Base-by-base conservation (phyloP, 1,140 invertebrate species). In the Chironomus tepperi region DNA sequence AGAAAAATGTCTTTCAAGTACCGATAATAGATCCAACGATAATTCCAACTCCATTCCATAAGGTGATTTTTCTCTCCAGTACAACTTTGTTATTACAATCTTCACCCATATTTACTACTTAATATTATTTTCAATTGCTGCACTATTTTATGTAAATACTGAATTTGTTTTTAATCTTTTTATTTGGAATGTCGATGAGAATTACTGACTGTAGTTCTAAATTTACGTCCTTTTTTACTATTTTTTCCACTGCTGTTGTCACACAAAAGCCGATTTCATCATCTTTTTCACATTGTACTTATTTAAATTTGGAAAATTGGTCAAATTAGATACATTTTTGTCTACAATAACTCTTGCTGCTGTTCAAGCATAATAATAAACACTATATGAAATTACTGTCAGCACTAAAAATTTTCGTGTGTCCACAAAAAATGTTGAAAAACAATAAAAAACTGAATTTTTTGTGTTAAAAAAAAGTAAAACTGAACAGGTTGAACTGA, bases 11-110 rank as follows among this genome's bases (percentile, higher is more conserved):
- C 64, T 2, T 12, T 18, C 2, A 67, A 7, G n/a, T 21, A 70
- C 65, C 92, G 75, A 93, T 91, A 78, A 93, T 93, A 19, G 90
- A 91, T 7, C 93, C 92, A 57, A 93, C 89, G 77, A 95, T 93
- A 73, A 94, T 88, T n/a, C 89, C 90, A n/a, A 94, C 90, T 70
- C 93, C 94, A 83, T 94, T 93, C 77, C 91, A 84, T 9, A 96
- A 84, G 6, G 91, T 93, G 76, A 96, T 91, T 84, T 91, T 93
- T 72, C 91, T 85, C 84, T 94, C 92, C 75, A 94, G 81, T 77
- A 88, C 87, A 75, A 90, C 87, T 81, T 88, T 86, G 19, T 70
- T 70, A 15, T 57, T 57, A n/a, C 47, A 15, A 57, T 57, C 47
- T 57, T 57, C 47, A 57, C 47, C 47, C 47, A 57, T 57, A 57